These are phyloP conservation scores for Lagria hirta DNA, from an alignment of 2,888 invertebrate species.

Conservation along the genomic window DNA sequence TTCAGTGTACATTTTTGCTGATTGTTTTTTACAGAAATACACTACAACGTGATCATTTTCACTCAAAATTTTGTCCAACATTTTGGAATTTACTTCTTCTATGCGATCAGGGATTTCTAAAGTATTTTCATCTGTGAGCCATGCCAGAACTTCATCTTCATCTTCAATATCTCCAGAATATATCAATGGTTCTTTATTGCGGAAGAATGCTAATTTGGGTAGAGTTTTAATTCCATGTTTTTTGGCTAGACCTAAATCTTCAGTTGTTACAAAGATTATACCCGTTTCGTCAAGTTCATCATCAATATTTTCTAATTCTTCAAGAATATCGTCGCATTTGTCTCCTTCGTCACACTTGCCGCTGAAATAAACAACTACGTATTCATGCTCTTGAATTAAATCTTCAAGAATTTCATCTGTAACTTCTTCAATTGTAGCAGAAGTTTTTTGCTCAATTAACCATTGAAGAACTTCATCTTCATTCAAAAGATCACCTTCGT, in stretches of 20 bases:
- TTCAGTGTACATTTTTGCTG: no score
- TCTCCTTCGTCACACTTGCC: conserved; percentile 87
- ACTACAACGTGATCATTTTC: conserved; percentile 89
- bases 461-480: conserved; percentile 90
- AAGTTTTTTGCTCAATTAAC: conserved; percentile 83
- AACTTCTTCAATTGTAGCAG: conserved; percentile 91
- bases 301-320: conserved; percentile 87
- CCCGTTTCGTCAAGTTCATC: conserved; percentile 92
- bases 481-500: conserved; percentile 88
- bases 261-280: conserved; percentile 91
- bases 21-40: conserved; percentile 79
- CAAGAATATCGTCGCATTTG: conserved; percentile 80
- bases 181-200: conserved; percentile 85
- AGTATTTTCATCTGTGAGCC: conserved; percentile 89
- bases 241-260: conserved; percentile 77
- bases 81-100: conserved; percentile 86
- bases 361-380: conserved; percentile 92
- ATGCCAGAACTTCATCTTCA: conserved; percentile 87
- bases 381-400: conserved; percentile 87
- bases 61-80: conserved; percentile 86
- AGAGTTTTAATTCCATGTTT: conserved; percentile 82
- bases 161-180: conserved; percentile 84
- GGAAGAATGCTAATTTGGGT: conserved; percentile 85
- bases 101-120: conserved; percentile 90
- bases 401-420: conserved; percentile 86